Percentiles rank a stretch among this genome's conserved stretches.
Conservation (phyloP, 2,113 vertebrate species). For the Notothenia rossii region DNA sequence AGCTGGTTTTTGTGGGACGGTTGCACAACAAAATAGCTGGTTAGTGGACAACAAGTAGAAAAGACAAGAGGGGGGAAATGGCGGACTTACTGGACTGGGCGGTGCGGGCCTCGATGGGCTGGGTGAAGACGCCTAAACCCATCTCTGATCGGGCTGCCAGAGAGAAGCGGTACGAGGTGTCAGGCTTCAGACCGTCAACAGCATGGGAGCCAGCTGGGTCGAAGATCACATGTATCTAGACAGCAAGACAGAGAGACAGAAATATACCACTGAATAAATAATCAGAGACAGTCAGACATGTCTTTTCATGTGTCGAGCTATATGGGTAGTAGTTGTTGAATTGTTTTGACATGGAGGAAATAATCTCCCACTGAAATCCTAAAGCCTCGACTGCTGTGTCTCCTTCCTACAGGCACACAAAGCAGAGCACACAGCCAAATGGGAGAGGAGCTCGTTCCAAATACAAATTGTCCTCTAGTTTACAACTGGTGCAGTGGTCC, state of each 20-base stretch:
- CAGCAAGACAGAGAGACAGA: background rate
- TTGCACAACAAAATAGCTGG: conserved; percentile 12
- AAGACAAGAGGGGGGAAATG: conserved; percentile 37
- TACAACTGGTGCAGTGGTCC: conserved; percentile 42
- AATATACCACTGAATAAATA: background rate
- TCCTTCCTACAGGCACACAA: background rate
- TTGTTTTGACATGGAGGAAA: background rate
- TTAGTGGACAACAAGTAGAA: conserved; percentile 61
- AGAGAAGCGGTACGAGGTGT: conserved; percentile 91
- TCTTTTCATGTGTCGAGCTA: background rate
- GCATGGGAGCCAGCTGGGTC: conserved; percentile 89
- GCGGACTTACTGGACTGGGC: conserved; percentile 95
- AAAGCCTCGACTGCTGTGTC: conserved; percentile 3
- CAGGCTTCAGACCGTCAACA: conserved; percentile 90
- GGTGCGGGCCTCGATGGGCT: conserved; percentile 90
- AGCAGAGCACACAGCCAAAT: background rate
- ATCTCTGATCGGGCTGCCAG: conserved; percentile 92
- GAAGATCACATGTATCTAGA: conserved; percentile 90
- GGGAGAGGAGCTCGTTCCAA: conserved; percentile 19
- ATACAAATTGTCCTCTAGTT: conserved; percentile 38
- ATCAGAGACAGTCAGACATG: conserved; percentile 2
- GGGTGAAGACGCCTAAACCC: conserved; percentile 93
- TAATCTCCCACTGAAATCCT: conserved; percentile 16
- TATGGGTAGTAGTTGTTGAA: background rate
- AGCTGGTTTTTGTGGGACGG: conserved; percentile 15